phyloP scores from a whole-genome alignment of 2,113 vertebrate genomes.

The Ptychochromis oligacanthus region DNA sequence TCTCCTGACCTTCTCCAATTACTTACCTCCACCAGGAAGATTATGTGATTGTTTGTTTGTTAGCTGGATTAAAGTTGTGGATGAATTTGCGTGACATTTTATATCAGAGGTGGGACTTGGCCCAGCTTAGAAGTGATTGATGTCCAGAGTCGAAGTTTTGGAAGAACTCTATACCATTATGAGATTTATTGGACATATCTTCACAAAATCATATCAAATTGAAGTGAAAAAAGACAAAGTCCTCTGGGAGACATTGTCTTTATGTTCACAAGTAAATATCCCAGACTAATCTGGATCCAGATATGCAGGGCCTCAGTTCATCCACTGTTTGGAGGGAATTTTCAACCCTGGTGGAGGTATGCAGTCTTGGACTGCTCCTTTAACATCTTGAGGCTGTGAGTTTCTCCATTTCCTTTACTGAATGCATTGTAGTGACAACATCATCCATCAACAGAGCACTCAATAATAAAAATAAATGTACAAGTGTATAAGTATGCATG shows the following conservation, averaged over 20 bases:
- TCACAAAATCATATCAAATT: not conserved
- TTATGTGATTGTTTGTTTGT: no score
- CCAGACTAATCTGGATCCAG: not conserved
- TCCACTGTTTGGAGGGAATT: not conserved
- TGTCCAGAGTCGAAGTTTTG: no score
- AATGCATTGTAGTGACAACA: not conserved
- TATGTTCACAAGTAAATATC: not conserved
- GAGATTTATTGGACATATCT: not conserved
- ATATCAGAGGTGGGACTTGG: no score
- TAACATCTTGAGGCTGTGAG: no score
- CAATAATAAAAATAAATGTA: constrained; percentile 7
- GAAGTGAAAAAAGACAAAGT: no score
- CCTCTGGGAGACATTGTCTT: not conserved
- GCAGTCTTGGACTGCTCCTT: not conserved
- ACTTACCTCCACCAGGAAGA: no score
- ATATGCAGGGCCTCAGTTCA: not conserved
- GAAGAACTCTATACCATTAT: no score
- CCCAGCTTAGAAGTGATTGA: no score
- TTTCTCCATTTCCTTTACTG: not conserved
- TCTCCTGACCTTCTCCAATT: no score
- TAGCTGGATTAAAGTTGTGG: no score
- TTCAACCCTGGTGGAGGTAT: not conserved
- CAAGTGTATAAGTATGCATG: not conserved
- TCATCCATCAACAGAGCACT: not conserved
- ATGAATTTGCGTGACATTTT: no score